A percentile compares a stretch with the other conserved stretches of the same genome.
phyloP scores from a whole-genome alignment of 2,113 vertebrate genomes.

The Heterotis niloticus region DNA sequence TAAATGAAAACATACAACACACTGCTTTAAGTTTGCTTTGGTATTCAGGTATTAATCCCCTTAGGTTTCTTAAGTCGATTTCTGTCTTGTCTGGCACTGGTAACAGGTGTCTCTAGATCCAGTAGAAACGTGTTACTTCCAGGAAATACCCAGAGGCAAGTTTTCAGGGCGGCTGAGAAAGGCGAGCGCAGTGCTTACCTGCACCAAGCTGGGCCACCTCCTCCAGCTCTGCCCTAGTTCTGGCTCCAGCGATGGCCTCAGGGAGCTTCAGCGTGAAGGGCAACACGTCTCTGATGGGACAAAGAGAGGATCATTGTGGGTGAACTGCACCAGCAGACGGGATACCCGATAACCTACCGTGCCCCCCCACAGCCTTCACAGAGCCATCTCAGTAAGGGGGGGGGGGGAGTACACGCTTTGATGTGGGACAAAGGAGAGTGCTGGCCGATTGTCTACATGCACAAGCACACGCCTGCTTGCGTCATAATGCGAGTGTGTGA shows the following conservation, averaged over 20 bases:
- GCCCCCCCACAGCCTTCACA: too few relatives aligned
- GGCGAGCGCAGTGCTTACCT: slow-evolving; percentile 60
- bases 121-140: neutral
- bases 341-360: too few relatives aligned
- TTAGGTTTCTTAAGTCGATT: too few relatives aligned
- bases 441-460: neutral
- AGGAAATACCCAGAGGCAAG: neutral
- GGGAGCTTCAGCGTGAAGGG: slow-evolving; percentile 88
- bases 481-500: neutral
- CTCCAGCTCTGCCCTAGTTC: slow-evolving; percentile 84
- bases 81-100: too few relatives aligned
- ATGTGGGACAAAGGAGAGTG: neutral
- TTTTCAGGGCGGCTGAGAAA: neutral
- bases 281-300: slow-evolving; percentile 76
- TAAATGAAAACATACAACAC: too few relatives aligned
- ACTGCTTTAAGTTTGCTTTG: too few relatives aligned
- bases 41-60: too few relatives aligned
- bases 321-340: neutral
- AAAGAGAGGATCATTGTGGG: slow-evolving; percentile 8
- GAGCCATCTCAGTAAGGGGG: neutral
- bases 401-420: neutral
- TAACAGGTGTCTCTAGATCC: too few relatives aligned
- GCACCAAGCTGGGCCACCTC: slow-evolving; percentile 82
- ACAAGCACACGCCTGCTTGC: neutral
- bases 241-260: slow-evolving; percentile 76